phyloP scores from a whole-genome alignment of 2,797 vertebrate genomes.

The Morelia viridis region DNA sequence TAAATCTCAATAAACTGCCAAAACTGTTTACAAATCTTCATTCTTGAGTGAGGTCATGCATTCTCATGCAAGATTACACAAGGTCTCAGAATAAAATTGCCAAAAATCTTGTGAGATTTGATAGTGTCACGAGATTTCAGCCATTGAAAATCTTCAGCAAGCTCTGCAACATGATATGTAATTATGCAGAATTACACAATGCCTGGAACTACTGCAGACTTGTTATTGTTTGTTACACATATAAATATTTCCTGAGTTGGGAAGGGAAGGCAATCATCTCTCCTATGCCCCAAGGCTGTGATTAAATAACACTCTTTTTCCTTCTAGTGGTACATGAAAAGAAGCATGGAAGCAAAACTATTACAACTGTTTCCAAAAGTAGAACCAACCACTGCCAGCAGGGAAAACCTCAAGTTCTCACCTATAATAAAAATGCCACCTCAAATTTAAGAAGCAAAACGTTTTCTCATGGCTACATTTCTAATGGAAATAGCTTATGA shows the following conservation, averaged over 20 bases:
- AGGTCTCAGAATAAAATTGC: neutral
- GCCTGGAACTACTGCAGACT: neutral
- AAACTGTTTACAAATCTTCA: too few relatives aligned
- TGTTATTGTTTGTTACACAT: neutral
- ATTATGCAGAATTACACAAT: neutral
- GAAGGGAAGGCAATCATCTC: constrained; percentile 6
- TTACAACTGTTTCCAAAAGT: constrained; percentile 13
- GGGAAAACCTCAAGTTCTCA: constrained; percentile 25
- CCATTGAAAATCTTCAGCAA: too few relatives aligned
- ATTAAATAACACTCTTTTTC: constrained; percentile 2
- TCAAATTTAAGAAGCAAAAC: constrained; percentile 33
- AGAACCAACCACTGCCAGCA: constrained; percentile 11
- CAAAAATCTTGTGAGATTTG: neutral
- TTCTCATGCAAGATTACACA: neutral
- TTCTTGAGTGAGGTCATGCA: neutral
- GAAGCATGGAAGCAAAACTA: constrained; percentile 45
- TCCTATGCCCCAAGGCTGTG: neutral
- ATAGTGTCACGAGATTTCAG: neutral
- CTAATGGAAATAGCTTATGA: neutral
- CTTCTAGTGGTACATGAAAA: constrained; percentile 56
- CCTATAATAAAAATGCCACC: constrained; percentile 32
- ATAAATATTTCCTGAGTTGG: neutral
- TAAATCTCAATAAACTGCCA: too few relatives aligned
- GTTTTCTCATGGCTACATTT: neutral
- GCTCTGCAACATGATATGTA: neutral